Percentiles rank a stretch among this genome's conserved stretches.
Evolutionary conservation across 2,113 vertebrate genomes (phyloP).

Genomic region (Atherinomorus stipes): DNA sequence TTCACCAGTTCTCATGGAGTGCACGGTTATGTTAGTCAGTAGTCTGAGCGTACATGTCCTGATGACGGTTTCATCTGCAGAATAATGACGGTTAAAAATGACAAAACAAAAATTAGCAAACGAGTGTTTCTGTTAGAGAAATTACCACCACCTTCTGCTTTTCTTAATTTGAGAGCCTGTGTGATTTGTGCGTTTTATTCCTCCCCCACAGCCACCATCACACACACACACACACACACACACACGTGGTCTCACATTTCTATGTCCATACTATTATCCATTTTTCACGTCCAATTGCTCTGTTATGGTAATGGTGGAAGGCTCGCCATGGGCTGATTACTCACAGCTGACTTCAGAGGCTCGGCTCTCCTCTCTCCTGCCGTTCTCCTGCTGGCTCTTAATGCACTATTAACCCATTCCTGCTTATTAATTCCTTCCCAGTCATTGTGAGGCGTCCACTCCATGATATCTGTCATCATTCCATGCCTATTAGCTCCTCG

Average conservation of each 20-base stretch:
- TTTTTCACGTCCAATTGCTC: constrained; percentile 99
- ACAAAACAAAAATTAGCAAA: constrained; percentile 23
- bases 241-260: constrained; percentile 84
- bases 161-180: constrained; percentile 51
- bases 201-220: constrained; percentile 46
- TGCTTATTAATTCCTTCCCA: constrained; percentile 99
- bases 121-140: constrained; percentile 34
- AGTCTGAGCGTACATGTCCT: too few species aligned
- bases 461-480: constrained; percentile 93
- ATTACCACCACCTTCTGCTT: constrained; percentile 46
- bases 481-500: constrained; percentile 81
- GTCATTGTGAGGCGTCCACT: constrained; percentile 87
- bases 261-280: constrained; percentile 98
- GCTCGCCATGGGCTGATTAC: constrained; percentile 99
- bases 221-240: constrained; percentile 31
- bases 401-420: constrained; percentile 99
- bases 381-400: constrained; percentile 97
- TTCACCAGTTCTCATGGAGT: too few species aligned
- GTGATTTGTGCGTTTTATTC: constrained; percentile 58
- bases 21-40: too few species aligned
- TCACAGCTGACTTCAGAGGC: constrained; percentile 99
- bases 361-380: constrained; percentile 90
- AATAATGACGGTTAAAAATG: constrained; percentile 3
- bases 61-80: background rate
- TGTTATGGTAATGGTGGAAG: constrained; percentile 99